Base-by-base conservation (phyloP, 2,888 invertebrate genomes). In the Cephus sareptanus region DNA sequence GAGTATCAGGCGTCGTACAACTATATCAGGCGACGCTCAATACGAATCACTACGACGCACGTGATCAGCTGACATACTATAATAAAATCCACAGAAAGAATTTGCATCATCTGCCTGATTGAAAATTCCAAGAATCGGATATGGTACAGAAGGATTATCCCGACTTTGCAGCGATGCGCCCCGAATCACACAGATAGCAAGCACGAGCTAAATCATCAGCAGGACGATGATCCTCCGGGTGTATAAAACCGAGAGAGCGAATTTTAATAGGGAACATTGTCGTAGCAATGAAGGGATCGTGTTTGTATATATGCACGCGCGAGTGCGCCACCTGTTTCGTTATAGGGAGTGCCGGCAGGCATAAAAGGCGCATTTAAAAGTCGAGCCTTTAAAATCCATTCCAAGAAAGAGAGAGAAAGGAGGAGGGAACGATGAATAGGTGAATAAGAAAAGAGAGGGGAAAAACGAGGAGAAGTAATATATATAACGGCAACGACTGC, bases 401-500 rank as follows among this genome's bases (percentile, higher is more conserved):
- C 71, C 71, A 34, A 71, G 31, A 71, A 31, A 13, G 30, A n/a
- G 11, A 40, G 12, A 40, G 30, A 73, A n/a, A 31, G 35, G 15
- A 12, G 34, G 33, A n/a, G 34, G 9, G 73, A 23, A 34, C 3
- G n/a, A 34, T 23, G 74, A 34, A 40, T 35, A 11, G 33, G 75
- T 76, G 70, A 40, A 15, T 40, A 40, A 40, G 40, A 23, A 6
- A 1, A 37, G 37, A 37, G 37, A 37, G 15, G 56, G 9, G 23
- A 9, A 56, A 40, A 56, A 56, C 23, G 23, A 23, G 23, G 56
- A 56, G 56, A 56, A 56, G 23, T 56, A 77, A 37, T 74, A 74
- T 80, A 86, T 85, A 56, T 56, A 56, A 56, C 56, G 56, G 56
- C 56, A 56, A 56, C 56, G 56, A 56, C 56, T 56, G 56, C 56